Conservation (phyloP, 2,797 vertebrate genomes). For the Tarsius wallacei region DNA sequence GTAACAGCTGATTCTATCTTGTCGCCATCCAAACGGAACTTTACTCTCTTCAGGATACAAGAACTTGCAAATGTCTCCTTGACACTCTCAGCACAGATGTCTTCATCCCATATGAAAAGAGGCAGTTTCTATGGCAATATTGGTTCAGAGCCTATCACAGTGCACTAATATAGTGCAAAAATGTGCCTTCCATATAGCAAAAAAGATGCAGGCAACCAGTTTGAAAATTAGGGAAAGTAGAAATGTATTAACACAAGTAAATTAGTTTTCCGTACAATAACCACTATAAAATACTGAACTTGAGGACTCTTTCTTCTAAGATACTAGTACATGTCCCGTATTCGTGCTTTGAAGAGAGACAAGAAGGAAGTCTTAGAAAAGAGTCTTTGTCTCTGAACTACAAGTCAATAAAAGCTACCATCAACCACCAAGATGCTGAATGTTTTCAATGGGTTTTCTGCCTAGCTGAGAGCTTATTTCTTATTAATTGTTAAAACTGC, state of each 20-base stretch:
- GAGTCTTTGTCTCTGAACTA: conserved; percentile 86
- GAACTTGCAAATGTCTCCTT: conserved; percentile 87
- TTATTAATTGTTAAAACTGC: conserved; percentile 86
- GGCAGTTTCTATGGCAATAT: conserved; percentile 97
- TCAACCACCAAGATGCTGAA: conserved; percentile 80
- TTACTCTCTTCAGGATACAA: conserved; percentile 90
- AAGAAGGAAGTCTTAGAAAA: conserved; percentile 86
- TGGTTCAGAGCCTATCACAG: conserved; percentile 97
- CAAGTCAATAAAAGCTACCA: conserved; percentile 85
- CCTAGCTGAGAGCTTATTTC: conserved; percentile 79
- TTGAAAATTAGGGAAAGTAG: conserved; percentile 92
- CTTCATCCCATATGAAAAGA: conserved; percentile 94
- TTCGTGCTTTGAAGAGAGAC: conserved; percentile 84
- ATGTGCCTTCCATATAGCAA: conserved; percentile 94
- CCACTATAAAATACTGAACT: conserved; percentile 91
- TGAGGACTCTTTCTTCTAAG: conserved; percentile 87
- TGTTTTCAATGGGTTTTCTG: conserved; percentile 78
- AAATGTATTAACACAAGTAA: conserved; percentile 91
- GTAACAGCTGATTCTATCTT: conserved; percentile 85
- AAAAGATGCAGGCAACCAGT: conserved; percentile 93
- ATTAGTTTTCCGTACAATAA: conserved; percentile 91
- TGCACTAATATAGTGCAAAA: conserved; percentile 99
- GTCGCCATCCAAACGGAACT: conserved; percentile 90
- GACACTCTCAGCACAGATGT: conserved; percentile 92
- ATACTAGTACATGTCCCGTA: conserved; percentile 84